Base-by-base conservation (phyloP, 2,888 invertebrate species). In the Taenaris catops region DNA sequence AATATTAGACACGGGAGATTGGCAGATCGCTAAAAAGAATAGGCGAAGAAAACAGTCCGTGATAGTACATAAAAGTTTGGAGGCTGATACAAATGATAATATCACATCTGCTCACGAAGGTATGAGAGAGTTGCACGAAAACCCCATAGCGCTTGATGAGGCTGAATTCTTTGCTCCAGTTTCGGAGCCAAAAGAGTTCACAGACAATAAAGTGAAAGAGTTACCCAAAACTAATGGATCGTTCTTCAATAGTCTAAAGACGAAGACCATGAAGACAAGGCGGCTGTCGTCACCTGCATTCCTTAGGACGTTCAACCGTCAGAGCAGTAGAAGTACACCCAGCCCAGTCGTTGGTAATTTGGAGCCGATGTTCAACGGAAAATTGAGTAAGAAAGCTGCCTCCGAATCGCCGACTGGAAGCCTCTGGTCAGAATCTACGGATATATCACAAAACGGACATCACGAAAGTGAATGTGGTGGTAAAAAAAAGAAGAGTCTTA, bases 401-500 rank as follows among this genome's bases (percentile, higher is more conserved):
- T 81, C 86, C 0, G 86, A 79, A 43, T 86, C 86, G 0, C 86
- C 87, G 0, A 83, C 84, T 0, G 71, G 81, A 3, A 84, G 84
- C 34, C 63, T 84, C 1, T 84, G 87, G 81, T 87, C 87, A 0
- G 79, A 86, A 25, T 80, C 83, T 0, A 86, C 84, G 1, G 87
- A 86, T 24, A 54, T 86, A 34, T 87, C 84, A 0, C 75, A 74
- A 17, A 76, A 73, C 39, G 78, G 79, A 8, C 73, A 62, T 7
- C 68, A 52, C 12, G 70, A 74, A 19, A 60, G 49, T 33, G 74
- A 68, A 32, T 64, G 55, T 34, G 58, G 58, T 34, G 59, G 65
- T 14, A 58, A 67, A 41, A 91, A 91, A 55, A 93, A 91, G 67
- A 91, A 91, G 60, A 89, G 92, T 58, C 88, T 95, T 49, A 94